A percentile compares a stretch with the other conserved stretches of the same genome.
Conservation (phyloP, 1,140 invertebrate species). For the Drosophila prosaltans region DNA sequence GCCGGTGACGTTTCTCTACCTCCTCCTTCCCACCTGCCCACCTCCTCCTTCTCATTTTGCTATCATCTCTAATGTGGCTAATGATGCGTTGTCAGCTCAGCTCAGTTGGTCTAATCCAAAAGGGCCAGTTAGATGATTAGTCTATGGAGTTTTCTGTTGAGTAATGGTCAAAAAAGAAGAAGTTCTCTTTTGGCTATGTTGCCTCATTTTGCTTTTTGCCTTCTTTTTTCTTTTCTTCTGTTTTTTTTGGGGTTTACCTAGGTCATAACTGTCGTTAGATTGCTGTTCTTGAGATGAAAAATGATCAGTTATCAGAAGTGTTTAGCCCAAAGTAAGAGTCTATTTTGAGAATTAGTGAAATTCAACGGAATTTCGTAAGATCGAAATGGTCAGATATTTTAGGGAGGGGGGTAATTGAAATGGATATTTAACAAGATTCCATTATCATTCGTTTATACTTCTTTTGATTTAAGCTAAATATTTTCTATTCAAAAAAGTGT, state of each 20-base stretch:
- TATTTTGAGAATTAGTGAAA: background rate
- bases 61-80: slow-evolving; percentile 10
- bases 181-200: slow-evolving; percentile 30
- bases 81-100: background rate
- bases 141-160: slow-evolving; percentile 13
- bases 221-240: slow-evolving; percentile 10
- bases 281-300: slow-evolving; percentile 8
- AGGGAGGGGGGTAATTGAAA: background rate
- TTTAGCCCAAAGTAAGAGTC: background rate
- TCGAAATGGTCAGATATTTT: too few relatives aligned
- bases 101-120: slow-evolving; percentile 36
- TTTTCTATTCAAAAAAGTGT: too few relatives aligned
- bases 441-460: too few relatives aligned
- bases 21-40: background rate
- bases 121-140: slow-evolving; percentile 51
- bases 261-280: slow-evolving; percentile 39
- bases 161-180: slow-evolving; percentile 2
- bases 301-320: slow-evolving; percentile 1
- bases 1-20: slow-evolving; percentile 22
- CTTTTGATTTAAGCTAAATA: too few relatives aligned
- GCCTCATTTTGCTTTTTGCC: background rate
- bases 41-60: slow-evolving; percentile 3
- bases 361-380: background rate
- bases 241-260: slow-evolving; percentile 26
- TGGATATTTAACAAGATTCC: background rate